A percentile compares a stretch with the other conserved stretches of the same genome.
phyloP scores from a whole-genome alignment of 92 coral and sea anemone genomes.

The Parazoanthus darwini region DNA sequence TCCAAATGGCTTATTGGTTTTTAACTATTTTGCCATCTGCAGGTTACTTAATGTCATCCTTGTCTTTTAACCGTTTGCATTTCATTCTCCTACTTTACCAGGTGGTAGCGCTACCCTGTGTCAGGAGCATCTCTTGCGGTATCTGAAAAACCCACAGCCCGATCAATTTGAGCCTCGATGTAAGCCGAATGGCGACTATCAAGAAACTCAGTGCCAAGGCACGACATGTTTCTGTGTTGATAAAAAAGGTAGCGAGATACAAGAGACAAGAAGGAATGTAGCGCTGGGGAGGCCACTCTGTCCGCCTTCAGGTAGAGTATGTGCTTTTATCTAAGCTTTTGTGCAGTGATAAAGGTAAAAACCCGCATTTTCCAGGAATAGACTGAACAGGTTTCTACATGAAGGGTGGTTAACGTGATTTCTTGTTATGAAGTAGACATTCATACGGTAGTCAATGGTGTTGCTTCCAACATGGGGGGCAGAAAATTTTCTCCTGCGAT shows the following conservation, averaged over 20 bases:
- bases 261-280: slow-evolving; percentile 63
- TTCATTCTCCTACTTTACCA: background rate
- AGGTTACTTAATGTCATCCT: background rate
- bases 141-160: slow-evolving; percentile 49
- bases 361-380: no score
- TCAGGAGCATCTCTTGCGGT: slow-evolving; percentile 68
- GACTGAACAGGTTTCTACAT: no score
- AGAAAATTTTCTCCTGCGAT: no score
- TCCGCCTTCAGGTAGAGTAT: slow-evolving; percentile 47
- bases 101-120: slow-evolving; percentile 63
- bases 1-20: background rate
- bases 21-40: no score
- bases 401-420: no score
- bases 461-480: no score
- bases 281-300: slow-evolving; percentile 70
- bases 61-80: background rate
- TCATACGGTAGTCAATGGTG: no score
- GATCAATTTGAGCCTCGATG: slow-evolving; percentile 74
- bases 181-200: slow-evolving; percentile 65
- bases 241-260: slow-evolving; percentile 65
- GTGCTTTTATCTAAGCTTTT: background rate
- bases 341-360: no score
- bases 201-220: slow-evolving; percentile 70
- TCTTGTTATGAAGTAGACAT: no score
- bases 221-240: slow-evolving; percentile 77